These are phyloP conservation scores for Sebastes vulpes DNA, from an alignment of 2,797 vertebrate genomes.

Conservation along the genomic window DNA sequence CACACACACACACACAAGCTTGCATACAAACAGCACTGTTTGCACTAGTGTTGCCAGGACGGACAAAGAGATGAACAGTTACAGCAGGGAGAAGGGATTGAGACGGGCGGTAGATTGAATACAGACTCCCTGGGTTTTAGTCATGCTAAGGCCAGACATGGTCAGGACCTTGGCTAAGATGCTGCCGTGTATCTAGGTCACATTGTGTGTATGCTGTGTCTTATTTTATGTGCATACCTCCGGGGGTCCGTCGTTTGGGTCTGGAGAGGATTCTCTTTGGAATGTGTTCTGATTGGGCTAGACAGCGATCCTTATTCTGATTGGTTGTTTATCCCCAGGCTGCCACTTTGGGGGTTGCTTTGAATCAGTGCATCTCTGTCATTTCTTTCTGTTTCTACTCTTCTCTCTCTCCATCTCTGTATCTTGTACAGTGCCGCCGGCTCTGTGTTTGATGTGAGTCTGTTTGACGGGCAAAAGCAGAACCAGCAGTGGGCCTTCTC, in stretches of 20 bases:
- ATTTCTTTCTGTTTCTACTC: conserved; percentile 44
- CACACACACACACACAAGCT: neutral
- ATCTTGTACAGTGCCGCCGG: conserved; percentile 57
- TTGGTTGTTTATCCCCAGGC: conserved; percentile 71
- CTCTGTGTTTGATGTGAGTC: conserved; percentile 74
- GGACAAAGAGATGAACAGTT: conserved; percentile 15
- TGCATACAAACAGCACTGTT: neutral
- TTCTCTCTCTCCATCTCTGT: conserved; percentile 48
- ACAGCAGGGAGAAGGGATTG: conserved; percentile 2
- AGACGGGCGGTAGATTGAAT: conserved; percentile 46
- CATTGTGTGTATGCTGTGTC: conserved; percentile 19
- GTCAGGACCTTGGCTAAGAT: conserved; percentile 55
- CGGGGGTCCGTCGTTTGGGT: conserved; percentile 35
- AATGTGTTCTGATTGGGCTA: conserved; percentile 74
- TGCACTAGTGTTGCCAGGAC: neutral
- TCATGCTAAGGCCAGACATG: conserved; percentile 31
- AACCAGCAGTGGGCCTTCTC: conserved; percentile 71
- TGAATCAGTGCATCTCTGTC: conserved; percentile 61
- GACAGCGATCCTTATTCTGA: conserved; percentile 57
- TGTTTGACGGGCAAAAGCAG: conserved; percentile 76
- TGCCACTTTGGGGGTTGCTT: conserved; percentile 63
- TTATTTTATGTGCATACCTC: conserved; percentile 53
- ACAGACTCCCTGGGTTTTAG: conserved; percentile 49
- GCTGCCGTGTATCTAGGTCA: conserved; percentile 54
- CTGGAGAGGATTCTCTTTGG: conserved; percentile 69